Evolutionary conservation across 2,888 invertebrate genomes (phyloP).

Genomic region (Eucera pruinosa): DNA sequence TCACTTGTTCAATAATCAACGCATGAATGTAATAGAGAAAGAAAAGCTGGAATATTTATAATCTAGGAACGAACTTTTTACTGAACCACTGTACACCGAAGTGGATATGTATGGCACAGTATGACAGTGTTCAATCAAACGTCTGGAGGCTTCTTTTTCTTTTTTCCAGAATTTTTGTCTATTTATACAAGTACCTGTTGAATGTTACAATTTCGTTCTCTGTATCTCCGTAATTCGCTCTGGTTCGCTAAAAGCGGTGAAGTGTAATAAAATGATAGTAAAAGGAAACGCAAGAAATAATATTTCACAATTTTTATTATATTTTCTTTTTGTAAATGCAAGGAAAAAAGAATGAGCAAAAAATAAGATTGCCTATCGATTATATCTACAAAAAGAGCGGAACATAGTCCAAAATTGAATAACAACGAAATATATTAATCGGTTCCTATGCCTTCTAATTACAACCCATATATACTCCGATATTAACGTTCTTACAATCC

Average conservation of each 20-base stretch:
- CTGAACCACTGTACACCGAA: constrained; percentile 47
- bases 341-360: constrained; percentile 44
- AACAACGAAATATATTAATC: constrained; percentile 61
- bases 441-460: constrained; percentile 58
- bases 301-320: constrained; percentile 65
- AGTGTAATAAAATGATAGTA: constrained; percentile 45
- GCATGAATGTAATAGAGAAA: constrained; percentile 1
- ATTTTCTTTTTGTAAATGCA: constrained; percentile 58
- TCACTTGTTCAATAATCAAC: not conserved
- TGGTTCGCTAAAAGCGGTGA: constrained; percentile 9
- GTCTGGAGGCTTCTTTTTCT: not conserved
- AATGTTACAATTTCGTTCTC: not conserved
- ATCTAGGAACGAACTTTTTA: constrained; percentile 10
- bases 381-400: constrained; percentile 51
- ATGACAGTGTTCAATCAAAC: constrained; percentile 39
- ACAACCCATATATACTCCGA: constrained; percentile 51
- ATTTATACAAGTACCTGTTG: constrained; percentile 3
- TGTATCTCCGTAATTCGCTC: not conserved
- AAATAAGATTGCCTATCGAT: constrained; percentile 55
- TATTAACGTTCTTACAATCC: constrained; percentile 48
- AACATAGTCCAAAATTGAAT: constrained; percentile 46
- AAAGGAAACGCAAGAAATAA: constrained; percentile 57
- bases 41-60: constrained; percentile 1
- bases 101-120: constrained; percentile 63
- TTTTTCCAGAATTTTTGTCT: not conserved